phyloP scores from a whole-genome alignment of 1,140 invertebrate genomes.

The Hestina assimilis region DNA sequence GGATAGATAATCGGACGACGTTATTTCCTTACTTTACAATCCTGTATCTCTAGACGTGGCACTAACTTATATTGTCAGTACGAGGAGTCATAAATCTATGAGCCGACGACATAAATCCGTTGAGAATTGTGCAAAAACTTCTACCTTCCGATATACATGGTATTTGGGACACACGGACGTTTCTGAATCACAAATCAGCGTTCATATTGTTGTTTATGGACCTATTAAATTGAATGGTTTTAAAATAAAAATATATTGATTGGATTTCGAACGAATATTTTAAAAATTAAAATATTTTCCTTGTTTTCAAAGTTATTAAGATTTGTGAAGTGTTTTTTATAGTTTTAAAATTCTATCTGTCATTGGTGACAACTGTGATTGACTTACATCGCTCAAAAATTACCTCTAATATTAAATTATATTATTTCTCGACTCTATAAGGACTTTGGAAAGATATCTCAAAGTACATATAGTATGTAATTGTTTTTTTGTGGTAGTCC shows the following conservation, averaged over 20 bases:
- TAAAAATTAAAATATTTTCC: no score
- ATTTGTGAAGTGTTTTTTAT: no score
- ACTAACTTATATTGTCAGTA: constrained; percentile 47
- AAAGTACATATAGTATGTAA: no score
- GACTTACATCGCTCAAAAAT: no score
- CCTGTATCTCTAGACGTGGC: constrained; percentile 10
- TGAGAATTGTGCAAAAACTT: constrained; percentile 55
- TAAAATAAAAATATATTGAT: constrained; percentile 19
- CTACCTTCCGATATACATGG: constrained; percentile 38
- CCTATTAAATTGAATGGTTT: constrained; percentile 8
- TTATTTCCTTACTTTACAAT: constrained; percentile 24
- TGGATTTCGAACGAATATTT: constrained; percentile 4
- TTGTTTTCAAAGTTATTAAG: no score
- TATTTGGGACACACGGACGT: constrained; percentile 28
- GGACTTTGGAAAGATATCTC: no score
- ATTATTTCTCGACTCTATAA: no score
- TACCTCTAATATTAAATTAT: no score
- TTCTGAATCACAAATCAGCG: constrained; percentile 19
- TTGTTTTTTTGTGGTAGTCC: no score
- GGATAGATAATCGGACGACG: constrained; percentile 20
- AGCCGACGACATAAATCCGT: constrained; percentile 46
- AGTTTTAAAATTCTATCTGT: no score
- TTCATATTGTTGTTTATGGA: constrained; percentile 9
- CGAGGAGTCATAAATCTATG: constrained; percentile 50
- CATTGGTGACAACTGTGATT: no score